Base-by-base conservation (phyloP, 2,888 invertebrate genomes). In the Ellobium chinense region DNA sequence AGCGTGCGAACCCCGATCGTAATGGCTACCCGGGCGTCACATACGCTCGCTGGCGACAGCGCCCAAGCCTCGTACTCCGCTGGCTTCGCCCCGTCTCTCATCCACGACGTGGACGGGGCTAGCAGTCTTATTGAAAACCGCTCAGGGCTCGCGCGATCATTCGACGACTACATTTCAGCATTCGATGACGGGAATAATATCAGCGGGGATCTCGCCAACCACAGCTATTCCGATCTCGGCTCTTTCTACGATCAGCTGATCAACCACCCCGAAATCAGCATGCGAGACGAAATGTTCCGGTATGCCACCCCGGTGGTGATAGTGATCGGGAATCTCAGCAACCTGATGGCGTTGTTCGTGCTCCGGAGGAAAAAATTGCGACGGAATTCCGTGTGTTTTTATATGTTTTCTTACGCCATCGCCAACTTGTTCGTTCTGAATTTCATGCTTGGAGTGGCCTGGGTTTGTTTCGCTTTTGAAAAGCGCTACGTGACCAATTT, bases 301-400 rank as follows among this genome's bases (percentile, higher is more conserved):
- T 89, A 88, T 74, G 62, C 86, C 3, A 87, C 87, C 12, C 91
- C 91, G 5, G 82, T 89, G 34, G 77, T 91, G 14, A 88, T 91
- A 37, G 74, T 89, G 14, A 36, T 90, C 24, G 91, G 91, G 56
- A 87, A 88, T 62, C 83, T 90, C n/a, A 89, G 90, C 24, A 91
- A 91, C 84, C 70, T 86, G 7, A 68, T 90, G 36, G 87, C 89
- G 2, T 75, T 90, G 24, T 62, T 88, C 3, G 87, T 89, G 5
- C 85, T 90, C 29, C 76, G 86, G 1, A 84, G 89, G 69, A 82
- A 85, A 7, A 88, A 87, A 54, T 78, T 90, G 66, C 83, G 86
- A 56, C 85, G 88, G 78, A 85, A 85, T 81, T 89, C 91, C 0
- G 88, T 89, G n/a, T 87, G 88, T 76, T 89, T 88, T 78, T 91